phyloP scores from a whole-genome alignment of 2,113 vertebrate genomes.

The Pimephales promelas region DNA sequence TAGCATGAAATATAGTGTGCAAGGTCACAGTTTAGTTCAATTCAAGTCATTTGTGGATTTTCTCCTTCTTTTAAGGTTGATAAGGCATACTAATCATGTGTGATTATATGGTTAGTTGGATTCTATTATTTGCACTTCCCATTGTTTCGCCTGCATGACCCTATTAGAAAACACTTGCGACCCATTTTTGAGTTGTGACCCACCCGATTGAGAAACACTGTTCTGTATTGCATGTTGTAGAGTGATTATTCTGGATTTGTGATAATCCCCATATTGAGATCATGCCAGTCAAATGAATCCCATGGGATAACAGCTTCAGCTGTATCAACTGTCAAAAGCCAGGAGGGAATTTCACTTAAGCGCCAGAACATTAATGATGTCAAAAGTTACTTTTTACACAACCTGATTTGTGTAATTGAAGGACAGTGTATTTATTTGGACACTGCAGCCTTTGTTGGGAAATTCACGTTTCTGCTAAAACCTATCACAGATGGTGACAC shows the following conservation, averaged over 20 bases:
- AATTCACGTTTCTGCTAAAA: not conserved
- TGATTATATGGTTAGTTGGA: not conserved
- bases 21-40: not conserved
- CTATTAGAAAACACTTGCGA: not conserved
- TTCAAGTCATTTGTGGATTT: not conserved
- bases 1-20: not conserved
- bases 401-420: not conserved
- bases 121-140: not conserved
- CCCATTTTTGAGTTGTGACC: slow-evolving; percentile 7
- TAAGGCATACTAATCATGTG: not conserved
- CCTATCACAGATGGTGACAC: not conserved
- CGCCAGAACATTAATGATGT: not conserved
- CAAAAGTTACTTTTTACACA: slow-evolving; percentile 21
- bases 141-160: not conserved
- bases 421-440: not conserved
- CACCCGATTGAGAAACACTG: slow-evolving; percentile 22
- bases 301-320: slow-evolving; percentile 16
- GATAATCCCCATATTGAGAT: slow-evolving; percentile 46
- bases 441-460: slow-evolving; percentile 11
- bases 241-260: slow-evolving; percentile 49
- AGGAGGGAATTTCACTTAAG: slow-evolving; percentile 36
- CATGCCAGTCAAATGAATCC: slow-evolving; percentile 37
- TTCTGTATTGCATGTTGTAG: slow-evolving; percentile 27
- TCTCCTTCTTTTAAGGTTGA: not conserved
- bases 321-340: slow-evolving; percentile 20